A percentile compares a stretch with the other conserved stretches of the same genome.
Conservation (phyloP, 2,797 vertebrate species). For the Sciaenops ocellatus region DNA sequence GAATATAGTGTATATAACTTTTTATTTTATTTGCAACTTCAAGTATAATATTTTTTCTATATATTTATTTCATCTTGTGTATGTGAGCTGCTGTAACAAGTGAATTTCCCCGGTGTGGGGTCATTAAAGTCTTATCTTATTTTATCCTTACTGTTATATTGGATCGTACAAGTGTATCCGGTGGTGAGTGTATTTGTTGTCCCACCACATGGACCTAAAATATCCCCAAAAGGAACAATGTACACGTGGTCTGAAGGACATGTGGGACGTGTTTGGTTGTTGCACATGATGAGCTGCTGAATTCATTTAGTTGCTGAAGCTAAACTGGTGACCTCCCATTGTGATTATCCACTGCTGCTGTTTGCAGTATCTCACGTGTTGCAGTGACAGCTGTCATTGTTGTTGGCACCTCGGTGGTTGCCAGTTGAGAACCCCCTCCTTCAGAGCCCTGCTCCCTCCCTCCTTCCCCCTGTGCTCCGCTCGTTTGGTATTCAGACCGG, state of each 20-base stretch:
- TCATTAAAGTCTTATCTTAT: too few species aligned
- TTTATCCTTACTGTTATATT: too few species aligned
- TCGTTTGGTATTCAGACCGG: constrained; percentile 87
- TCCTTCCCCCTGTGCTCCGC: constrained; percentile 39
- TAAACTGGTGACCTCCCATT: background rate
- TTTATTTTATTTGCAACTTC: too few species aligned
- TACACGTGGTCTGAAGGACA: background rate
- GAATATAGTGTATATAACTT: too few species aligned
- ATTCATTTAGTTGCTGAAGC: background rate
- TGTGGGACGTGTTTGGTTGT: background rate
- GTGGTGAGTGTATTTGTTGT: too few species aligned
- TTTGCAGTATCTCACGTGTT: constrained; percentile 50
- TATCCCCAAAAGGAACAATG: background rate
- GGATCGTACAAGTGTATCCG: too few species aligned
- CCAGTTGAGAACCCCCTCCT: constrained; percentile 70
- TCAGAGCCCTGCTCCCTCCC: constrained; percentile 73
- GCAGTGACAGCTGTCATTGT: constrained; percentile 66
- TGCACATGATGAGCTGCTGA: background rate
- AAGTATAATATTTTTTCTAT: too few species aligned
- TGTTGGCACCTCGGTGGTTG: constrained; percentile 57
- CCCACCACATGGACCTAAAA: too few species aligned
- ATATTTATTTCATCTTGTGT: too few species aligned
- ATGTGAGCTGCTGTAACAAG: too few species aligned
- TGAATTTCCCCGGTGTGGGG: too few species aligned
- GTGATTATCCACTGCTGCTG: constrained; percentile 10